These are phyloP conservation scores for Halcyon smyrnensis DNA, from an alignment of 2,797 vertebrate genomes.

Conservation along the genomic window DNA sequence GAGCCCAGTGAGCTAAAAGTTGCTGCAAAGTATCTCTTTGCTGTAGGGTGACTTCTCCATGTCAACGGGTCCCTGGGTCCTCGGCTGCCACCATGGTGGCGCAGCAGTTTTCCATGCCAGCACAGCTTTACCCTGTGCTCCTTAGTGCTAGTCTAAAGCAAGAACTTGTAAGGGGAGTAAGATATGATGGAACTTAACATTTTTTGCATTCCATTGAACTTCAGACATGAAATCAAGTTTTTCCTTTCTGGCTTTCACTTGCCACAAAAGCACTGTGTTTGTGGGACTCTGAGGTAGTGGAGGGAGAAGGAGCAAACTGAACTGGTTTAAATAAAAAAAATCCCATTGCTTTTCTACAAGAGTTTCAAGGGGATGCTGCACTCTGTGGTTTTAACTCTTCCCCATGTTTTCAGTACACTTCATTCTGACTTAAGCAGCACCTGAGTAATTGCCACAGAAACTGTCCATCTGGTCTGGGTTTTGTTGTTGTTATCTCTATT, in stretches of 20 bases:
- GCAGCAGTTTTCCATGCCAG: not conserved
- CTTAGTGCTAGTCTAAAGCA: not conserved
- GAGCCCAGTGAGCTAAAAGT: not conserved
- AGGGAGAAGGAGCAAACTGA: not conserved
- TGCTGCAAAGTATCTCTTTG: not conserved
- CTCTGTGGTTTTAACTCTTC: not conserved
- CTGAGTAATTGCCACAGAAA: not conserved
- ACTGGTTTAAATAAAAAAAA: not conserved
- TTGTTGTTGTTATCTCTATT: not conserved
- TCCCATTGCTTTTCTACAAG: not conserved
- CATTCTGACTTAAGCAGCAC: not conserved
- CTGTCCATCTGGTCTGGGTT: rapidly evolving
- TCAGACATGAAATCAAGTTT: not conserved
- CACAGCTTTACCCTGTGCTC: not conserved
- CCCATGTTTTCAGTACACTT: not conserved
- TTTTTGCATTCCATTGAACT: not conserved
- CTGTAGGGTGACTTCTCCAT: not conserved
- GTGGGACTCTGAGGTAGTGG: not conserved
- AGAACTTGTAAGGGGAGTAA: not conserved
- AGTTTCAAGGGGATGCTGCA: not conserved
- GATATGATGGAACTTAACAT: not conserved
- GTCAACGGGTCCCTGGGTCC: rapidly evolving
- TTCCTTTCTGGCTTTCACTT: not conserved
- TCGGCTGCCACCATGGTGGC: rapidly evolving
- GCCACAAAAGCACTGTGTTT: not conserved